phyloP scores from a whole-genome alignment of 2,113 vertebrate species.

The Orientallactaga bullata region DNA sequence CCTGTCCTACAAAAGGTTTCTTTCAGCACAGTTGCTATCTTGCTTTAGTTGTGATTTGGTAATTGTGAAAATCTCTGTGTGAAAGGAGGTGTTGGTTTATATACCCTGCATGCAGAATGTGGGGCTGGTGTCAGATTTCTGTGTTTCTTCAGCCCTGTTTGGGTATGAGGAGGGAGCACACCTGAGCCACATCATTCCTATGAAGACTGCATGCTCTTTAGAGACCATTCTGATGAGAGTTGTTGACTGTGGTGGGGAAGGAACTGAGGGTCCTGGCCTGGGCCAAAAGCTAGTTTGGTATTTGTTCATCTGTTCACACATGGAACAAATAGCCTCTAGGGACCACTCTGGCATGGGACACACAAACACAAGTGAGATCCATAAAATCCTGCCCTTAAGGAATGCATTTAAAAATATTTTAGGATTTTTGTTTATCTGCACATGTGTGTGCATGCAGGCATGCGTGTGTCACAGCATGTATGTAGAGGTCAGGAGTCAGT shows the following conservation, averaged over 20 bases:
- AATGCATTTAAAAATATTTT: not conserved
- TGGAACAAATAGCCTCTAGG: not conserved
- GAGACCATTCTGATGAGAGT: constrained; percentile 48
- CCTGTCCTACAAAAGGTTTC: not conserved
- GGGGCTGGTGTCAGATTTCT: constrained; percentile 17
- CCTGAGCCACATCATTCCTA: constrained; percentile 54
- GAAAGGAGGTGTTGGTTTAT: constrained; percentile 47
- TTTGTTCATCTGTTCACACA: not conserved
- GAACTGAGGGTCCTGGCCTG: not conserved
- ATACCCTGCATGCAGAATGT: not conserved
- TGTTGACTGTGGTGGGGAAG: constrained; percentile 1
- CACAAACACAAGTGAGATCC: not conserved
- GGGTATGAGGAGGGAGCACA: constrained; percentile 62
- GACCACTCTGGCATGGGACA: not conserved
- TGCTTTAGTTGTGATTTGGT: constrained; percentile 48
- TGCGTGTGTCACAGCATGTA: too few relatives aligned
- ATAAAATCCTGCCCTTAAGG: not conserved
- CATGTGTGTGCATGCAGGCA: too few relatives aligned
- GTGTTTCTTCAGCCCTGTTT: constrained; percentile 55
- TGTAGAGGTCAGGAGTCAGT: too few relatives aligned
- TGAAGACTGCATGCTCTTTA: constrained; percentile 43
- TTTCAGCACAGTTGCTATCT: constrained; percentile 26
- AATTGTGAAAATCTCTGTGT: constrained; percentile 36
- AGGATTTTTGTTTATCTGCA: too few relatives aligned
- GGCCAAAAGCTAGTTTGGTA: not conserved